Evolutionary conservation across 2,113 vertebrate species (phyloP).

Genomic region (Platysternon megacephalum): DNA sequence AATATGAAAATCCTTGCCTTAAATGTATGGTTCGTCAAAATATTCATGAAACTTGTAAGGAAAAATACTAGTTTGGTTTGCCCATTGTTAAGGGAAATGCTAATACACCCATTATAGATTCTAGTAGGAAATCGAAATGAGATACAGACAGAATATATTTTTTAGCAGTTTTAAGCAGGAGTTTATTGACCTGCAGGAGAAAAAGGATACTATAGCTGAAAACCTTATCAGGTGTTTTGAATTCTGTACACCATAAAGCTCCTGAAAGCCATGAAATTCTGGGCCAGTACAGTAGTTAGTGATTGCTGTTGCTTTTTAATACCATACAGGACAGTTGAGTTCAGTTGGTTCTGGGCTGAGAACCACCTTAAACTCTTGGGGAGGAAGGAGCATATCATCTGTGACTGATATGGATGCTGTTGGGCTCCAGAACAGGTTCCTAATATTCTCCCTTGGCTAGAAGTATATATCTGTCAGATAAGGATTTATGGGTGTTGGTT

Average conservation of each 20-base stretch:
- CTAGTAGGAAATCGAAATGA: background rate
- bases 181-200: constrained; percentile 13
- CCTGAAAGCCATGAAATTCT: background rate
- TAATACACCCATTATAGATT: constrained; percentile 13
- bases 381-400: background rate
- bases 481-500: background rate
- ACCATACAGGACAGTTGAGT: background rate
- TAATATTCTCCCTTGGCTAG: background rate
- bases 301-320: background rate
- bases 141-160: background rate
- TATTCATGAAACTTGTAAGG: background rate
- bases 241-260: background rate
- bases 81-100: background rate
- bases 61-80: background rate
- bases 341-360: background rate
- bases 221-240: background rate
- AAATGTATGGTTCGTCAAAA: background rate
- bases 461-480: background rate
- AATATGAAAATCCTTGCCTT: background rate
- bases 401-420: background rate
- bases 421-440: background rate
- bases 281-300: background rate
- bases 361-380: background rate
- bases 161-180: constrained; percentile 24
- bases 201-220: background rate